Evolutionary conservation across 2,888 invertebrate genomes (phyloP), one percentile per base, ranked within the genome.

Genomic region (Diarsia brunnea): DNA sequence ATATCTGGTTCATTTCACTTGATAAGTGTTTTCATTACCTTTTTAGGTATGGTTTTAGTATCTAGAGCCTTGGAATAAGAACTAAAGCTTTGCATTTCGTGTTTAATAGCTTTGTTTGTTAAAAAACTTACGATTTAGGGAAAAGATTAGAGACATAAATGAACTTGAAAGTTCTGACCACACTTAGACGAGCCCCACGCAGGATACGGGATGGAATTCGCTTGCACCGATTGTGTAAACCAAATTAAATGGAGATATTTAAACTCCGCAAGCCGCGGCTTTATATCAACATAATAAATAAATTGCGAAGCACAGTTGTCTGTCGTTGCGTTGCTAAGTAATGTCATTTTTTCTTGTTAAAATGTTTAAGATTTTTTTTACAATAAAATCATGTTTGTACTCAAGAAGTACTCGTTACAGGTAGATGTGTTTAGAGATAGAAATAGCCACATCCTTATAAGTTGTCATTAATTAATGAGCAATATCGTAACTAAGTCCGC

Each of bases 1-100:
- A 70, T 73, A 77, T 82, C 64, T 73, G 72, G 77, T 73, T 55
- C 24, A 65, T 81, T 76, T 49, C 58, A 76, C 38, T 84, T 81
- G 60, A 67, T 63, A 81, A 84, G 76, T 72, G 72, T 69, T 72
- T 67, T 69, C 60, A 81, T 76, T 81, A 58, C 27, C n/a, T 60
- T 69, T 78, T 65, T 58, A 60, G 31, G n/a, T 47, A 63, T 16
- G 43, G 49, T 38, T 70, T 71, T 67, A 38, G 38, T 49, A 31
- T 49, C 45, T 27, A 21, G 27, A 21, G 10, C 63, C 16, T 64
- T 10, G 21, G 43, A 61, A 69, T 55, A 19, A 38, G 38, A 31
- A 21, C 27, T 66, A 47, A 65, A 65, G 19, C 47, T n/a, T 69
- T 31, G 27, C 10, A 19, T 27, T 60, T 27, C 27, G 19, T 60